A percentile compares a stretch with the other conserved stretches of the same genome.
Conservation (phyloP, 2,888 invertebrate genomes). For the Thymelicus acteon region DNA sequence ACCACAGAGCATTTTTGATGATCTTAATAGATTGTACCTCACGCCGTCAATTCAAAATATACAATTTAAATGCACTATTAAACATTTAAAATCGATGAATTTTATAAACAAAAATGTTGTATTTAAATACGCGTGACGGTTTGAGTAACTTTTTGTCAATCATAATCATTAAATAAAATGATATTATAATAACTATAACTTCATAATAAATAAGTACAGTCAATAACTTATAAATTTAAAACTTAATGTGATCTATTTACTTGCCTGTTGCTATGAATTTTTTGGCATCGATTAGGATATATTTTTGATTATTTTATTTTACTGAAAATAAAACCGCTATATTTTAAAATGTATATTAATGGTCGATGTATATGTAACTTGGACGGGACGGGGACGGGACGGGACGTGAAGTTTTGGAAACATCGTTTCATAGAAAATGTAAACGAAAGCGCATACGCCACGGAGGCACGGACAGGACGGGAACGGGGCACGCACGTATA, state of each 20-base stretch:
- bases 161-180: conserved; percentile 13
- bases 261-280: conserved; percentile 27
- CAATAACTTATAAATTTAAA: background rate
- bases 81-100: background rate
- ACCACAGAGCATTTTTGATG: conserved; percentile 34
- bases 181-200: conserved; percentile 11
- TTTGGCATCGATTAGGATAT: conserved; percentile 11
- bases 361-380: no score
- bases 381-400: no score
- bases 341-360: no score
- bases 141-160: conserved; percentile 17
- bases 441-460: no score
- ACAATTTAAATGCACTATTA: conserved; percentile 5
- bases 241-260: conserved; percentile 27
- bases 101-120: conserved; percentile 19
- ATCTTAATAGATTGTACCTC: conserved; percentile 36
- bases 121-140: conserved; percentile 24
- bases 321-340: no score
- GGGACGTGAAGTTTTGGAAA: no score
- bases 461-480: no score
- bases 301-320: background rate
- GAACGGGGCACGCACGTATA: no score
- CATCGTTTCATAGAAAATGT: no score
- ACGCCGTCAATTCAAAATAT: conserved; percentile 23
- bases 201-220: conserved; percentile 17